These are phyloP conservation scores for Leptinotarsa juncta DNA, from an alignment of 2,888 invertebrate species.

Conservation along the genomic window DNA sequence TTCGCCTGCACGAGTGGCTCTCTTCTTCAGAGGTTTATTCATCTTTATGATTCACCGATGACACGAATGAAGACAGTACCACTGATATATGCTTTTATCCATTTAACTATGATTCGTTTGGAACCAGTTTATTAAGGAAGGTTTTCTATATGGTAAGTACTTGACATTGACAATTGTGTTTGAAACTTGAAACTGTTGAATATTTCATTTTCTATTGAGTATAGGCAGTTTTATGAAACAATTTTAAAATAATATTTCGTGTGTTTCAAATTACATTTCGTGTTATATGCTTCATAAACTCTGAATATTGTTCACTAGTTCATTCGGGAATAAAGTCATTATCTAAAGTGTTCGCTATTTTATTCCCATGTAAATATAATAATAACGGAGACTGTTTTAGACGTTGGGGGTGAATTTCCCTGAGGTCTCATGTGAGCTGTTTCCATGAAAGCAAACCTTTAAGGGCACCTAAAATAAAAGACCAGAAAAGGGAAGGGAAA, in stretches of 20 bases:
- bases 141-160: no score
- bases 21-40: no score
- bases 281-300: conserved; percentile 2
- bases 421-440: conserved; percentile 3
- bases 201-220: no score
- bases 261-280: neutral
- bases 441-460: conserved; percentile 4
- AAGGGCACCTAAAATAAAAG: neutral
- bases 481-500: neutral
- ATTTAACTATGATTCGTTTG: no score
- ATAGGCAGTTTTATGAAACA: no score
- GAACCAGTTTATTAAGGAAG: no score
- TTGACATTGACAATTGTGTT: no score
- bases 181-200: no score
- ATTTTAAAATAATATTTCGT: neutral
- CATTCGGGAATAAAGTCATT: neutral
- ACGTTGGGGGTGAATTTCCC: conserved; percentile 9
- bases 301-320: conserved; percentile 7
- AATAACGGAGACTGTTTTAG: conserved; percentile 2
- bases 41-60: no score
- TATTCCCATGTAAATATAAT: conserved; percentile 11
- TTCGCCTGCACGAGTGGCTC: no score
- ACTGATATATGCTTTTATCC: no score
- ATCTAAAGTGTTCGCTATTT: conserved; percentile 11
- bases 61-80: no score